Evolutionary conservation across 2,113 vertebrate species (phyloP), one percentile per base, ranked within the genome.

Genomic region (Bubo bubo): DNA sequence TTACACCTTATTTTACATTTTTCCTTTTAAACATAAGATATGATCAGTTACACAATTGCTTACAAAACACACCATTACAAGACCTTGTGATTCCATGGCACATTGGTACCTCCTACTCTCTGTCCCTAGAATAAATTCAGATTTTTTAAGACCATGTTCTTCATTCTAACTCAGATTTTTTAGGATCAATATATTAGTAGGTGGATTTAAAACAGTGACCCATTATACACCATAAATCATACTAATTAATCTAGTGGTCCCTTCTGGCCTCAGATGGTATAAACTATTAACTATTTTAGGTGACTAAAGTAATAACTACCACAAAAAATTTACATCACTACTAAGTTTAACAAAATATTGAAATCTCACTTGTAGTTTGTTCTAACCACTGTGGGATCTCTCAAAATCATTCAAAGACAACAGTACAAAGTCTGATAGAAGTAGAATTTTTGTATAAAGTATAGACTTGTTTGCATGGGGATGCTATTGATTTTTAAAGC

Each of bases 41-140:
- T 12, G 8, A 20, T n/a, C 14, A 55, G 2, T 21, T 34, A 17
- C 1, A 7, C 3, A 49, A 8, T 3, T 66, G 4, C 21, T 79
- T 47, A 30, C 24, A 80, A 58, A 68, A 21, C n/a, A 76, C 24
- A n/a, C 2, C 2, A 20, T 5, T 43, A 4, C 18, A 67, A 35
- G 9, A 52, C 8, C 4, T 55, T 7, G 1, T 39, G n/a, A 43
- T 72, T 79, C 37, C 34, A 6, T 13, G 13, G 8, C 41, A 8
- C 4, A 8, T 52, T 58, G 34, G 7, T 56, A 37, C 23, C 9
- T 72, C 32, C 8, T 39, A 30, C 8, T 49, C 83, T 83, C 34
- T 71, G 5, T 66, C 24, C 5, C 7, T 27, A 32, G 5, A 67
- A 68, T 53, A 63, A n/a, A 74, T 43, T 53, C 23, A 63, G 6